Base-by-base conservation (phyloP, 92 coral and sea anemone species). In the Virgularia gustaviana region DNA sequence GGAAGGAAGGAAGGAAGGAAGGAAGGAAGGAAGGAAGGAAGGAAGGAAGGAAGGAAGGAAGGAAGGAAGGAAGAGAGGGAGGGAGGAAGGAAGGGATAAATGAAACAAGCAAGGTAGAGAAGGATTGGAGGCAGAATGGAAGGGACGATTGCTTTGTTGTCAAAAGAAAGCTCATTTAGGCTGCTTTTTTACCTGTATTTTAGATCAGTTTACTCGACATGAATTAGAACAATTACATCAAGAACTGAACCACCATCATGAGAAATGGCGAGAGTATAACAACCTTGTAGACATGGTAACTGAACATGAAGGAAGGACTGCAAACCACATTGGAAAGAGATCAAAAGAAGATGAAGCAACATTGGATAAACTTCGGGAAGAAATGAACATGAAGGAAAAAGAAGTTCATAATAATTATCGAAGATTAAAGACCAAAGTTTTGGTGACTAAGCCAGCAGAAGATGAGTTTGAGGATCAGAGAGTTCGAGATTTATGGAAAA, bases 231-330 rank as follows among this genome's bases (percentile, higher is more conserved):
- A 94, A 18, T 86, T 94, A 19, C 57, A 78, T 55, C 82, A 88
- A 25, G 96, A 94, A 78, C 85, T 94, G 52, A 55, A 35, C 62
- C 99, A 94, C 63, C 99, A 94, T 77, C 84, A 66, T 56, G 88
- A 85, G 23, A 94, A 87, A 57, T 76, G 83, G 18, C 73, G 63
- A 15, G 90, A 94, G 45, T 94, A 94, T 57, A 65, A 83, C 15
- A 60, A 71, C 30, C 86, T 94, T 1, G 51, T 75, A 0, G 71
- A 75, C 1, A 27, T 85, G 9, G 70, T 94, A 32, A 71, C 56
- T 36, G 79, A 89, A 54, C 90, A 87, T 36, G 86, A 89, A 45
- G 88, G 65, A 20, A 83, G 86, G 29, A 81, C 89, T 13, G 90
- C 81, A 27, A 92, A 92, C 80, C 77, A 89, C 19, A 83, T 89